These are phyloP conservation scores for Trinorchestia longiramus DNA, from an alignment of 1,140 invertebrate genomes.

Conservation along the genomic window DNA sequence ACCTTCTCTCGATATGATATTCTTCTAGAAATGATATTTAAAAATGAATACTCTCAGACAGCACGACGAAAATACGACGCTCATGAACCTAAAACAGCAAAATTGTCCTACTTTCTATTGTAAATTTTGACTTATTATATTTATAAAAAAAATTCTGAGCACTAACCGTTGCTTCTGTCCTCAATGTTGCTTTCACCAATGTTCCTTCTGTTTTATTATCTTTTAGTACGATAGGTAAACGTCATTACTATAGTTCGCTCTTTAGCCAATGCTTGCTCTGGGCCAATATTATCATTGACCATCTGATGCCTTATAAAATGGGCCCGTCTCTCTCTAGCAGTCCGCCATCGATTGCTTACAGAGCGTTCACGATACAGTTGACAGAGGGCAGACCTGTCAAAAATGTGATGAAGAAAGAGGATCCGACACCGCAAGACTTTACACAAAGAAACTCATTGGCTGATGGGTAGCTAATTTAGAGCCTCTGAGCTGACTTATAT, in stretches of 20 bases:
- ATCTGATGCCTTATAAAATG: constrained; percentile 19
- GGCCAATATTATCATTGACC: constrained; percentile 30
- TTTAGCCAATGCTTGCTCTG: constrained; percentile 1
- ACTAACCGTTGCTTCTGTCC: neutral
- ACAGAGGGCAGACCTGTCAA: constrained; percentile 27
- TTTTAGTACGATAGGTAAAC: neutral
- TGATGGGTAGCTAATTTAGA: neutral
- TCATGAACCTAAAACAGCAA: neutral
- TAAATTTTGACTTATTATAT: neutral
- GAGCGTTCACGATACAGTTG: constrained; percentile 38
- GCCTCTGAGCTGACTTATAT: neutral
- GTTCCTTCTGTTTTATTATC: neutral
- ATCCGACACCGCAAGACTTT: neutral
- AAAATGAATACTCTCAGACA: neutral
- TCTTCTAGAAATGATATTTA: neutral
- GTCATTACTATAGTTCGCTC: constrained; percentile 9
- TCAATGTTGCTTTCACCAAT: neutral
- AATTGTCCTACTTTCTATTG: neutral
- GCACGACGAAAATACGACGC: no score
- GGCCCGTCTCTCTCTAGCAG: neutral
- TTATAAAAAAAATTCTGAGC: neutral
- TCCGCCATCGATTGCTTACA: neutral
- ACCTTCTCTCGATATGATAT: neutral
- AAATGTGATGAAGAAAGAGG: constrained; percentile 19
- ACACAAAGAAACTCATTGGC: constrained; percentile 7